Conservation (phyloP, 2,888 invertebrate species). For the Latrodectus hesperus region DNA sequence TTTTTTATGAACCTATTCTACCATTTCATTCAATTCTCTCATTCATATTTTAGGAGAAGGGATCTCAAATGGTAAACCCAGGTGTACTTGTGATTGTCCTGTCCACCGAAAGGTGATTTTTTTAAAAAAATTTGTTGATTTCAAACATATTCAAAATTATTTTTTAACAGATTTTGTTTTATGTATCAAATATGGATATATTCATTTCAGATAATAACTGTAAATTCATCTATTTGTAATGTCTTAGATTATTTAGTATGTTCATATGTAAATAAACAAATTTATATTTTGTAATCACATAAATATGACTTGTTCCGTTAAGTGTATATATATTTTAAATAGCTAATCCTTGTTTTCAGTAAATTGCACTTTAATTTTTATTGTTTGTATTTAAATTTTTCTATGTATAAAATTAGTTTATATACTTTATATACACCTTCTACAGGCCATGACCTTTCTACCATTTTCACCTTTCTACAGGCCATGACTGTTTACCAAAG, state of each 20-base stretch:
- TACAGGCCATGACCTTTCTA: too few species aligned
- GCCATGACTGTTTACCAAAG: too few species aligned
- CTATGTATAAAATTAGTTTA: too few species aligned
- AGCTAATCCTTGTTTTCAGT: too few species aligned
- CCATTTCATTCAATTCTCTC: not conserved
- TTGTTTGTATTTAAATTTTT: too few species aligned
- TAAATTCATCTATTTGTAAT: not conserved
- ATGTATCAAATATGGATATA: not conserved
- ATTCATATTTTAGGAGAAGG: constrained; percentile 73
- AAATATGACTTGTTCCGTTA: too few species aligned
- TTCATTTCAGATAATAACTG: not conserved
- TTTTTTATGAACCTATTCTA: too few species aligned
- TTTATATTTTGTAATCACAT: not conserved
- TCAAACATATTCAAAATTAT: not conserved
- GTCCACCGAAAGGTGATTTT: constrained; percentile 73
- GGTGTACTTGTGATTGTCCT: constrained; percentile 76
- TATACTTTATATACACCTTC: too few species aligned
- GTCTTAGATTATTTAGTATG: too few species aligned
- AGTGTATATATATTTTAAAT: too few species aligned
- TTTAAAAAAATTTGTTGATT: not conserved
- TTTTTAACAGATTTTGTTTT: not conserved
- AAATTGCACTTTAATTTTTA: too few species aligned
- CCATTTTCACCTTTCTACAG: too few species aligned
- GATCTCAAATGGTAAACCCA: constrained; percentile 73
- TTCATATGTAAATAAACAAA: not conserved